These are phyloP conservation scores for Acanthisitta chloris DNA, from an alignment of 2,113 vertebrate genomes.

Conservation along the genomic window DNA sequence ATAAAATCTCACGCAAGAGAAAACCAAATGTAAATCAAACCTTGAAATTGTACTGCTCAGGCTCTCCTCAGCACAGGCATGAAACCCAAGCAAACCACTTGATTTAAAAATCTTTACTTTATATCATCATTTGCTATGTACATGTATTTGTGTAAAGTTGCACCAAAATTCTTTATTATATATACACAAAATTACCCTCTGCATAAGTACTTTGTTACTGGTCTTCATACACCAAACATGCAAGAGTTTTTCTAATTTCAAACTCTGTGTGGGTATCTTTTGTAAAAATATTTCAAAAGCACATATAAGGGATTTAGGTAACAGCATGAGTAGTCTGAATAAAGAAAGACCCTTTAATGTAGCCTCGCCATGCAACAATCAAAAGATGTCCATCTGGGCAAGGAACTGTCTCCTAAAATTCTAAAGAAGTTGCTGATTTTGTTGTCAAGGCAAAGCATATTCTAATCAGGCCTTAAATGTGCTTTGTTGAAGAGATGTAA, in stretches of 20 bases:
- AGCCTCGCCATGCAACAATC: fast-evolving
- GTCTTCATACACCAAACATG: background rate
- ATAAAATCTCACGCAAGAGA: background rate
- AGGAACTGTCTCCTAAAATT: background rate
- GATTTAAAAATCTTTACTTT: background rate
- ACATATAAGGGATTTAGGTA: background rate
- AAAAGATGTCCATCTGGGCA: background rate
- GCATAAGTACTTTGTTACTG: background rate
- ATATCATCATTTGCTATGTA: background rate
- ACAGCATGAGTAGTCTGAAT: background rate
- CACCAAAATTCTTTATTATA: background rate
- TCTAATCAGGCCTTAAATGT: background rate
- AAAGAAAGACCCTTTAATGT: background rate
- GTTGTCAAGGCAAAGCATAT: background rate
- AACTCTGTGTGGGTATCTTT: background rate
- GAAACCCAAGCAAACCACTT: fast-evolving
- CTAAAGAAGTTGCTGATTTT: background rate
- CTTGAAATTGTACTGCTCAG: background rate
- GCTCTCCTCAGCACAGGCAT: background rate
- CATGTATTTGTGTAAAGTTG: background rate
- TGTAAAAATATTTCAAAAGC: background rate
- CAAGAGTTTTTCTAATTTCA: background rate
- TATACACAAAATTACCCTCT: background rate
- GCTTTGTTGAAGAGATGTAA: background rate
- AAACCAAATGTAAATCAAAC: background rate